Conservation (phyloP, 2,797 vertebrate species). For the Semaprochilodus insignis region DNA sequence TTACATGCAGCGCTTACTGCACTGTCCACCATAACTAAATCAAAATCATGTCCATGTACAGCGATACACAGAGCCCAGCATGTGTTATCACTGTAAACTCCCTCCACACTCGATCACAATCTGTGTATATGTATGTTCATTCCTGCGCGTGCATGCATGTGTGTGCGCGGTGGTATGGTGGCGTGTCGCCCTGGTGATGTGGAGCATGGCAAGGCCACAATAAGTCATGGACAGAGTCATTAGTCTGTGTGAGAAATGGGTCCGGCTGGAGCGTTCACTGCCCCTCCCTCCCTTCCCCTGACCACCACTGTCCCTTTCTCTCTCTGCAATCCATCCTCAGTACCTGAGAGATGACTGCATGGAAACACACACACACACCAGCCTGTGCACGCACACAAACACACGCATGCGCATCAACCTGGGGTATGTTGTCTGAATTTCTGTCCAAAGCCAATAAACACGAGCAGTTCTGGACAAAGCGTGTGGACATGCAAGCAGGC, state of each 20-base stretch:
- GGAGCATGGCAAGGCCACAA: conserved; percentile 21
- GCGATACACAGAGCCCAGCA: neutral
- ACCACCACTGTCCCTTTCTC: neutral
- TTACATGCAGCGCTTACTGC: conserved; percentile 32
- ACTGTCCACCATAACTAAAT: conserved; percentile 9
- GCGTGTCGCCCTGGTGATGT: neutral
- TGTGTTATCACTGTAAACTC: neutral
- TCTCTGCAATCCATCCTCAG: conserved; percentile 13
- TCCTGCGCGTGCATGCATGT: conserved; percentile 30
- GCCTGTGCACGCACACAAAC: neutral
- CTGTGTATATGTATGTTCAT: conserved; percentile 15
- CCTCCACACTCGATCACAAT: neutral
- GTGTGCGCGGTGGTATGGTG: neutral
- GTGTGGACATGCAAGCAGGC: no score
- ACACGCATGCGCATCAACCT: neutral
- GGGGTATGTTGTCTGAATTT: no score
- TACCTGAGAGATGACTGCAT: conserved; percentile 10
- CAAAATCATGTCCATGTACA: neutral
- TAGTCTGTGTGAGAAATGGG: conserved; percentile 34
- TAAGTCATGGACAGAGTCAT: conserved; percentile 19
- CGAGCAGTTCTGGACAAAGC: no score
- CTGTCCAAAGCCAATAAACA: no score
- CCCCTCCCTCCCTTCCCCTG: neutral
- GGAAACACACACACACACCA: neutral
- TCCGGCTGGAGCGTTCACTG: neutral